These are phyloP conservation scores for Globodera ellingtonae DNA, from an alignment of 1,140 invertebrate species.

Conservation along the genomic window DNA sequence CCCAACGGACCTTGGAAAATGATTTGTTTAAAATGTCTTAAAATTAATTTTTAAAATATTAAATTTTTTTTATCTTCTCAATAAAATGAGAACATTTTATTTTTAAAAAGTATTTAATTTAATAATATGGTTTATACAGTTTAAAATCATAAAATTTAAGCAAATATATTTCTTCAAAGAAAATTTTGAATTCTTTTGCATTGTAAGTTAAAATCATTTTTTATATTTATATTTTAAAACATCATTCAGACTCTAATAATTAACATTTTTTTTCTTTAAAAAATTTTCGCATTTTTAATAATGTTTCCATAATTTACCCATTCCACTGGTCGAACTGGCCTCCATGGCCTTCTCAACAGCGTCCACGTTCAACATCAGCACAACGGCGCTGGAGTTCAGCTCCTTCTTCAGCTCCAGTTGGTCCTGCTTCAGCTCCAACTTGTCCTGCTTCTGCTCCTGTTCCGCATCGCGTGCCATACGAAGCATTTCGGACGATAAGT, in stretches of 20 bases:
- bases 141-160: no score
- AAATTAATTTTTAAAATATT: neutral
- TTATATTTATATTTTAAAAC: no score
- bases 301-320: neutral
- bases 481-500: neutral
- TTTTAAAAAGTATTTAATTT: no score
- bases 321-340: neutral
- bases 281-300: no score
- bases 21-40: neutral
- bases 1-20: neutral
- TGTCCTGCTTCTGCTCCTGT: neutral
- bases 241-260: no score
- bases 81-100: no score
- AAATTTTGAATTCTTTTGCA: no score
- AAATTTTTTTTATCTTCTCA: no score
- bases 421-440: neutral
- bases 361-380: neutral
- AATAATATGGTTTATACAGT: no score
- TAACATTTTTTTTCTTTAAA: no score
- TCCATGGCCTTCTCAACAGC: neutral
- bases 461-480: slow-evolving; percentile 1
- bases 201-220: no score
- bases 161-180: no score
- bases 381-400: neutral
- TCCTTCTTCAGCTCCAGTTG: neutral